Percentiles rank a stretch among this genome's conserved stretches.
Evolutionary conservation across 2,888 invertebrate genomes (phyloP).

Genomic region (Drosophila mettleri): DNA sequence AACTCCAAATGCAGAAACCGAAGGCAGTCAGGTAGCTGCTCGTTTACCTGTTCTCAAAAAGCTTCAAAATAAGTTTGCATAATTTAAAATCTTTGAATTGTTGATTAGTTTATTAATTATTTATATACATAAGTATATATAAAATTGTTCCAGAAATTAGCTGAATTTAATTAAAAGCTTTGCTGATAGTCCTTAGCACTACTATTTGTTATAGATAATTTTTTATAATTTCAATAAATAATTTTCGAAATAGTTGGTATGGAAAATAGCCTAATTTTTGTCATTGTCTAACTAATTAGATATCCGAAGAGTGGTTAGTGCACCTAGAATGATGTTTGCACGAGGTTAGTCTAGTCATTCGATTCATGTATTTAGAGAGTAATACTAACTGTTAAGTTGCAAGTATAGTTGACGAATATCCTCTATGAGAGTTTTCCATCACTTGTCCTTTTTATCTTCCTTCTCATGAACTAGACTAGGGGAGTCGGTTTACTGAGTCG

Average conservation of each 20-base stretch:
- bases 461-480: neutral
- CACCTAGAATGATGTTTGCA: neutral
- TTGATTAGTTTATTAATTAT: neutral
- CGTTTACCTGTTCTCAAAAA: too few relatives aligned
- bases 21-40: too few relatives aligned
- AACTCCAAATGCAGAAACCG: neutral
- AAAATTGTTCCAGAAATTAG: neutral
- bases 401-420: neutral
- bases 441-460: neutral
- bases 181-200: too few relatives aligned
- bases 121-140: too few relatives aligned
- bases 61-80: too few relatives aligned
- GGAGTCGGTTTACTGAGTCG: constrained; percentile 3
- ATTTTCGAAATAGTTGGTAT: neutral
- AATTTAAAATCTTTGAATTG: neutral
- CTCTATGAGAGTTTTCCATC: neutral
- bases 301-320: neutral
- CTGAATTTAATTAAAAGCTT: neutral
- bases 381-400: constrained; percentile 12
- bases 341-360: neutral
- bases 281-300: too few relatives aligned
- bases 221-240: neutral
- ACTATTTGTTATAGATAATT: neutral
- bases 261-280: neutral
- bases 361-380: neutral